Evolutionary conservation across 1,140 invertebrate species (phyloP).

Genomic region (Hylyphantes graminicola): DNA sequence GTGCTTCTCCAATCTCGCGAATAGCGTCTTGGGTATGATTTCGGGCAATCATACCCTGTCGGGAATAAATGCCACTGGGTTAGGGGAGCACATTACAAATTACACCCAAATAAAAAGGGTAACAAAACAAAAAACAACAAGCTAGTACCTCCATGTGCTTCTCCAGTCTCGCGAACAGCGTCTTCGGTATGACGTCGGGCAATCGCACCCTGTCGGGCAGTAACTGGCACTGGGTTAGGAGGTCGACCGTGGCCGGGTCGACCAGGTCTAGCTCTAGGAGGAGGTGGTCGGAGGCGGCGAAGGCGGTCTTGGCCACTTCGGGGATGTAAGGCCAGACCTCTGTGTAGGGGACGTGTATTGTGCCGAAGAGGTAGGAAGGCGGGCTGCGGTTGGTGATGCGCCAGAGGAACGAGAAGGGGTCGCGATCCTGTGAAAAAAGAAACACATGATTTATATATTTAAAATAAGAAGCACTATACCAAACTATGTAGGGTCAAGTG

Average conservation of each 20-base stretch:
- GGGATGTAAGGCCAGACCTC: conserved; percentile 73
- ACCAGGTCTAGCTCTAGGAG: conserved; percentile 74
- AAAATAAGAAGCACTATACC: no score
- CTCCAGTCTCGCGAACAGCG: conserved; percentile 70
- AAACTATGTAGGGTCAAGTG: no score
- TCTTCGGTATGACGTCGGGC: conserved; percentile 69
- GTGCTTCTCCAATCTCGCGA: conserved; percentile 70
- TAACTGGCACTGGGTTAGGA: conserved; percentile 71
- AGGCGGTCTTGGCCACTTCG: conserved; percentile 71
- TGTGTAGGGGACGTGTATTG: conserved; percentile 74
- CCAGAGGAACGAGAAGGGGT: conserved; percentile 69
- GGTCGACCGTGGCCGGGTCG: conserved; percentile 69
- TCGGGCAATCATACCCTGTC: conserved; percentile 68
- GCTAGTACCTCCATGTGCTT: conserved; percentile 70
- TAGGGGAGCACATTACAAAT: no score
- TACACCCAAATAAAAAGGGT: no score
- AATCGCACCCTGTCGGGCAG: conserved; percentile 69
- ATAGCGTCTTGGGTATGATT: conserved; percentile 70
- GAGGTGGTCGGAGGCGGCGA: conserved; percentile 69
- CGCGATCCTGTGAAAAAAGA: conserved; percentile 63
- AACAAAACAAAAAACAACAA: no score
- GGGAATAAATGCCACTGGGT: conserved; percentile 72
- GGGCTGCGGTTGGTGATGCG: conserved; percentile 66
- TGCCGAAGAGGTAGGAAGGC: conserved; percentile 73
- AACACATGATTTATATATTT: neutral